A percentile compares a stretch with the other conserved stretches of the same genome.
phyloP scores from a whole-genome alignment of 2,113 vertebrate genomes.

The Laticauda laticaudata region DNA sequence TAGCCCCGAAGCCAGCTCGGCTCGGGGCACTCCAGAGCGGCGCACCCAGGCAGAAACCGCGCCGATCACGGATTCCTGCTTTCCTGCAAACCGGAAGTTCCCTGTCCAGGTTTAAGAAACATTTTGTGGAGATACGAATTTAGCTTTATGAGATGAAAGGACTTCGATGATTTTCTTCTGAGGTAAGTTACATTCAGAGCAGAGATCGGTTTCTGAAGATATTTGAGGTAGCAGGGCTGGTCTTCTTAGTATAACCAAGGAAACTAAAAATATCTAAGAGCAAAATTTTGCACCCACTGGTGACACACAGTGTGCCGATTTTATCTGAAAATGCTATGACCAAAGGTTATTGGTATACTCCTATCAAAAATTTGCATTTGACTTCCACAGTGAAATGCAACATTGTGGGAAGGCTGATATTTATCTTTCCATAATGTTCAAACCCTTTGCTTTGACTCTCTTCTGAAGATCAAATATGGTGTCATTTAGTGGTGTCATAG shows the following conservation, averaged over 20 bases:
- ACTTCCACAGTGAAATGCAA: background rate
- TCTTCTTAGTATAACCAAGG: background rate
- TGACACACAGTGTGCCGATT: background rate
- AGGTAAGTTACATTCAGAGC: too few relatives aligned
- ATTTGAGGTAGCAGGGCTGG: background rate
- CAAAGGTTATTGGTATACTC: background rate
- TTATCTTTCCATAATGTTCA: background rate
- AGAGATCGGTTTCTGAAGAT: background rate
- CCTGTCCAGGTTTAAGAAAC: background rate
- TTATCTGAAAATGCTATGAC: background rate
- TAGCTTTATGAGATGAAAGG: background rate
- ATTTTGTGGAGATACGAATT: background rate
- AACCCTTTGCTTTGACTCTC: constrained; percentile 7
- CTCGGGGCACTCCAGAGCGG: too few relatives aligned
- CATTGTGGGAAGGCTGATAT: background rate
- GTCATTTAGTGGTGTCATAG: background rate
- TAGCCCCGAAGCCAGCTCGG: too few relatives aligned
- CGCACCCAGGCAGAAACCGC: too few relatives aligned
- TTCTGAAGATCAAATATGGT: background rate
- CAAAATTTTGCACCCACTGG: background rate
- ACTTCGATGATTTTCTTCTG: background rate
- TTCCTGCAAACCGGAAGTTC: too few relatives aligned
- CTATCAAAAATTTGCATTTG: background rate
- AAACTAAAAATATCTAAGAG: background rate
- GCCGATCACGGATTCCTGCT: too few relatives aligned